These are phyloP conservation scores for Notoglanidium macrostoma DNA, from an alignment of 2,797 vertebrate genomes.

Conservation along the genomic window DNA sequence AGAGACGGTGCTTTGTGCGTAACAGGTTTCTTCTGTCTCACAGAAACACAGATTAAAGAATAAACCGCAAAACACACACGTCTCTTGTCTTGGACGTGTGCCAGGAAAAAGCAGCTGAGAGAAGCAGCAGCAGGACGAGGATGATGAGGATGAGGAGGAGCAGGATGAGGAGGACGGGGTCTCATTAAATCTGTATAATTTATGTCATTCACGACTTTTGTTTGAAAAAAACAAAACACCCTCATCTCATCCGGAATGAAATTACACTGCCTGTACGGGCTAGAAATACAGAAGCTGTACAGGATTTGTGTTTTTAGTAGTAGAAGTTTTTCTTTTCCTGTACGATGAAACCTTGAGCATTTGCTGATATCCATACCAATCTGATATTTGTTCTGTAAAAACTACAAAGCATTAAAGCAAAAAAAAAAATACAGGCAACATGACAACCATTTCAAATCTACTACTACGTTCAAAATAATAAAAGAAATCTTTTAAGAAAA, in stretches of 20 bases:
- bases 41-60: constrained; percentile 34
- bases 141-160: neutral
- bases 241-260: neutral
- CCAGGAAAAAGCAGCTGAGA: constrained; percentile 2
- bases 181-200: constrained; percentile 40
- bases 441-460: no score
- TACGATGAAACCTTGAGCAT: neutral
- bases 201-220: constrained; percentile 8
- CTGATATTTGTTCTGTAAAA: neutral
- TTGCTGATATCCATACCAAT: neutral
- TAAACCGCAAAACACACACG: constrained; percentile 24
- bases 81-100: constrained; percentile 16
- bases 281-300: neutral
- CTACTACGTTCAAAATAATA: no score
- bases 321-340: neutral
- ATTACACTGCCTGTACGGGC: neutral
- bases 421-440: no score
- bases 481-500: no score
- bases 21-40: constrained; percentile 35
- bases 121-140: neutral
- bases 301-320: neutral
- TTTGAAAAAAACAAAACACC: no score
- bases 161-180: neutral
- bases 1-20: constrained; percentile 30
- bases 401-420: no score